Base-by-base conservation (phyloP, 2,888 invertebrate species). In the Amphipoea oculea region DNA sequence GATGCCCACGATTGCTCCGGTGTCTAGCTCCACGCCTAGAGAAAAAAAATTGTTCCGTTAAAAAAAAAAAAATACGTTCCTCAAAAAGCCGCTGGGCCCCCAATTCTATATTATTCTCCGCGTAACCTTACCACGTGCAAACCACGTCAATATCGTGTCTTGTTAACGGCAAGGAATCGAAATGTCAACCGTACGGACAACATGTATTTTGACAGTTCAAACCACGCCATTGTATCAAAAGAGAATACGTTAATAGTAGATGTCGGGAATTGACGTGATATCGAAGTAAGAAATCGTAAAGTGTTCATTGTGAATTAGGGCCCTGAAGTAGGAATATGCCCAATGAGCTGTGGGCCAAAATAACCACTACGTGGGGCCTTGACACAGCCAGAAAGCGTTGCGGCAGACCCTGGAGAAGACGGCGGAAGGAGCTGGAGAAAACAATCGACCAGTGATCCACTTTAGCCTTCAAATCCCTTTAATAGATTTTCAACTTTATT, bases 1-100 rank as follows among this genome's bases (percentile, higher is more conserved):
- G 86, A 98, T 98, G 76, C 98, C 98, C 74, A 98, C 98, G 83
- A 99, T 98, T 11, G 98, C 98, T 66, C 98, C 98, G 5, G 98
- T 97, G 84, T 98, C 98, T 29, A 98, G 94, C 86, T 98, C 98
- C 90, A 98, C 97, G 87, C 98, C 98, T 98, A 94, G 20, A 91
- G 92, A 29, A 78, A 60, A 80, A 74, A 63, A 63, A 36, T 14
- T 11, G 23, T 36, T 40, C 12, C 4, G 12, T 76, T 65, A 83
- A 17, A 4, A 1, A 20, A 57, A 57, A 23, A 20, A 57, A n/a
- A n/a, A 9, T 9, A 57, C 23, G 9, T 4, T 57, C 7, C 23
- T 23, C 23, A 54, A 23, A 57, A 57, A 57, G 23, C 48, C 48
- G 48, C 57, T 23, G 11, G 1, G 20, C 6, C 0, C 20, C 36